Evolutionary conservation across 2,888 invertebrate genomes (phyloP).

Genomic region (Anagyrus pseudococci): DNA sequence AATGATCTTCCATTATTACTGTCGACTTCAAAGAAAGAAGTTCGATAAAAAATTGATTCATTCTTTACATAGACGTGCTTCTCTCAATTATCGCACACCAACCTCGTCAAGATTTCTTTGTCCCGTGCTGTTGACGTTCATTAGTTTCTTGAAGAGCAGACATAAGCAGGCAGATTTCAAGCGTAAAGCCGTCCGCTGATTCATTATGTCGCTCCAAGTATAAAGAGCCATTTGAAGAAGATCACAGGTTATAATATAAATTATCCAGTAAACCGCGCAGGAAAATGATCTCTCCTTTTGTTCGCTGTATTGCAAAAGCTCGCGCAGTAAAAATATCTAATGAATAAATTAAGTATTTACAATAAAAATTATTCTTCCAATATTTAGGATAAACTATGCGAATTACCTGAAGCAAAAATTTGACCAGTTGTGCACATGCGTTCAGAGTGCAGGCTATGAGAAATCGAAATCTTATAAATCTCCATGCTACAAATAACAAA

Average conservation of each 20-base stretch:
- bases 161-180: conserved; percentile 58
- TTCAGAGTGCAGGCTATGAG: conserved; percentile 60
- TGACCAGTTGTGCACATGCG: conserved; percentile 46
- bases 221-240: conserved; percentile 61
- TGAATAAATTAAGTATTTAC: background rate
- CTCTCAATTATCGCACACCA: conserved; percentile 1
- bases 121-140: conserved; percentile 58
- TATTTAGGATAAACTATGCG: background rate
- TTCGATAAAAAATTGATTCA: background rate
- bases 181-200: conserved; percentile 61
- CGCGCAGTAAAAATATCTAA: conserved; percentile 63
- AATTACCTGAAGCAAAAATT: conserved; percentile 27
- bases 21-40: background rate
- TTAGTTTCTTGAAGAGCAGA: conserved; percentile 57
- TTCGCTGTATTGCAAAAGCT: conserved; percentile 60
- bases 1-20: background rate
- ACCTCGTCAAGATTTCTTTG: conserved; percentile 62
- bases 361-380: background rate
- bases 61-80: background rate
- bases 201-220: conserved; percentile 64
- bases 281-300: conserved; percentile 55
- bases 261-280: conserved; percentile 63
- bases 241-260: conserved; percentile 62
- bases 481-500: conserved; percentile 62
- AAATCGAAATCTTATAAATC: conserved; percentile 63